These are phyloP conservation scores for Menidia menidia DNA, from an alignment of 2,797 vertebrate species.

Conservation along the genomic window DNA sequence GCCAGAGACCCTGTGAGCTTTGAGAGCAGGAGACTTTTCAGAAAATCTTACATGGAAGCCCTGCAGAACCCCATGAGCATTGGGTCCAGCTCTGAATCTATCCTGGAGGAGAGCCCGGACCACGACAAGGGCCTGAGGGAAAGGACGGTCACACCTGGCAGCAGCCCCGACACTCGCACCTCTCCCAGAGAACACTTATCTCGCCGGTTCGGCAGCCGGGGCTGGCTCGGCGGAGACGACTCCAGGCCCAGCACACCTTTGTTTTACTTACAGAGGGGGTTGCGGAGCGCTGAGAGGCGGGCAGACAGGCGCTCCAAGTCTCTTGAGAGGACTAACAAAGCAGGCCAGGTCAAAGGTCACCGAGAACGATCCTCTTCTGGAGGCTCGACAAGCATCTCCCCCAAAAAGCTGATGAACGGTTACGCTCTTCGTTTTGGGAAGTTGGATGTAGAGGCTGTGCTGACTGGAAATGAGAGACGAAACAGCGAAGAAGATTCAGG, in stretches of 20 bases:
- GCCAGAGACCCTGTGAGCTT: conserved; percentile 80
- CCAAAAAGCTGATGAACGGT: conserved; percentile 83
- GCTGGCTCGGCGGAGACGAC: conserved; percentile 74
- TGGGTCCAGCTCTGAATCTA: conserved; percentile 88
- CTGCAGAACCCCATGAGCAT: conserved; percentile 89
- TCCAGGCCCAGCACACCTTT: conserved; percentile 71
- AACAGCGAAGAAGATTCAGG: conserved; percentile 83
- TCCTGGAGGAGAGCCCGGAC: conserved; percentile 81
- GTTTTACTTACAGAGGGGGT: conserved; percentile 72
- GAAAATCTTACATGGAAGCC: conserved; percentile 91
- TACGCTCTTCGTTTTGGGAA: conserved; percentile 78
- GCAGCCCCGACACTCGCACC: conserved; percentile 60
- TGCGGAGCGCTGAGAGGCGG: conserved; percentile 64
- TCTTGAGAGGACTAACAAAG: conserved; percentile 83
- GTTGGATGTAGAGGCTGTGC: conserved; percentile 75
- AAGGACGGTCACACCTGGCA: conserved; percentile 56
- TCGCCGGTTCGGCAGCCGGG: conserved; percentile 65
- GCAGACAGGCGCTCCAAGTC: conserved; percentile 84
- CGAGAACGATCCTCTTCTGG: conserved; percentile 79
- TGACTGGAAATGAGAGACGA: conserved; percentile 71
- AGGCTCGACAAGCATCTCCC: conserved; percentile 69
- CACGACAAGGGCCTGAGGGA: conserved; percentile 57
- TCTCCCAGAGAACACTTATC: conserved; percentile 68
- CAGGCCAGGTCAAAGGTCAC: conserved; percentile 77
- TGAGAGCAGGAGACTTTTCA: conserved; percentile 85